phyloP scores from a whole-genome alignment of 2,797 vertebrate genomes.

The Leucoraja ocellata region DNA sequence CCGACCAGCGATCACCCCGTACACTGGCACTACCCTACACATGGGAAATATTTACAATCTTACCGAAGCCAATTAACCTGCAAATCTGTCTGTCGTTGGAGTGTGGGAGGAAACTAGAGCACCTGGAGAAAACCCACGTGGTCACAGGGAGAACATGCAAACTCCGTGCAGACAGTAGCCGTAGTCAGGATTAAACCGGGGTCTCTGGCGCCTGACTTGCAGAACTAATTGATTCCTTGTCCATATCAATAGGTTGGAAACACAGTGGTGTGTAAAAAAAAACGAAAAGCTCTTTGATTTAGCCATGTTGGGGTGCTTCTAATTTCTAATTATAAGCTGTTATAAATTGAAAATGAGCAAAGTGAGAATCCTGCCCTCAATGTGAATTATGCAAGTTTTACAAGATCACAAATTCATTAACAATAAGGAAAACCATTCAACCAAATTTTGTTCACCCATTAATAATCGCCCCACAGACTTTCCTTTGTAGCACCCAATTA shows the following conservation, averaged over 20 bases:
- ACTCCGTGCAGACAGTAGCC: too few relatives aligned
- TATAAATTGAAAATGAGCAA: not conserved
- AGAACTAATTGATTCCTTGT: too few relatives aligned
- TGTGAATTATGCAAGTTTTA: not conserved
- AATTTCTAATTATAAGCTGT: slow-evolving; percentile 1
- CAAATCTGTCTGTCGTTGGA: too few relatives aligned
- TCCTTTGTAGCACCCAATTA: not conserved
- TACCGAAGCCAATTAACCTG: too few relatives aligned
- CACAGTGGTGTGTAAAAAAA: not conserved
- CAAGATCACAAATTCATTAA: slow-evolving; percentile 1
- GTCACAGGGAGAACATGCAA: too few relatives aligned
- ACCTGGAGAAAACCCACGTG: too few relatives aligned
- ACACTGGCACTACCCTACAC: too few relatives aligned
- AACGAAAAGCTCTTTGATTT: not conserved
- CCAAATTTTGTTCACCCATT: not conserved
- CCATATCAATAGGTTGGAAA: not conserved
- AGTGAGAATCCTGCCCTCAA: not conserved
- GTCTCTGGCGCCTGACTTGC: too few relatives aligned
- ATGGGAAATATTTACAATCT: too few relatives aligned
- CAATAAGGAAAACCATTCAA: slow-evolving; percentile 26
- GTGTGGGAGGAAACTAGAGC: too few relatives aligned
- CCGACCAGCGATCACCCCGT: too few relatives aligned
- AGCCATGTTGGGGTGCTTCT: not conserved
- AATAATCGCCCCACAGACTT: not conserved
- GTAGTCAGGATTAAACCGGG: too few relatives aligned